Conservation (phyloP, 2,888 invertebrate genomes). For the Trichacis sp. region DNA sequence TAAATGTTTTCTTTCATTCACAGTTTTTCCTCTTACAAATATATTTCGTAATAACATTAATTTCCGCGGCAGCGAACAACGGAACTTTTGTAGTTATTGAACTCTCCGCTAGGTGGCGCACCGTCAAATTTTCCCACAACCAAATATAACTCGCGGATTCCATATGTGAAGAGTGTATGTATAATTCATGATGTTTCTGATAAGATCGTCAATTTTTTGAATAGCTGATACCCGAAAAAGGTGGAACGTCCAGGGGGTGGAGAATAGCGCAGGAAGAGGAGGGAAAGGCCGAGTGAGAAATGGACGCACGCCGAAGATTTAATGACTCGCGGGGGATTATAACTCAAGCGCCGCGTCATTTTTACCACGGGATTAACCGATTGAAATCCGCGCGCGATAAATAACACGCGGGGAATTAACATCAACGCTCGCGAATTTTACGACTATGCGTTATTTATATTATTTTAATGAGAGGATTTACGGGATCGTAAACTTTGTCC, state of each 20-base stretch:
- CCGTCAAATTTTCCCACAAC: too few species aligned
- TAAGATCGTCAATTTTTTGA: too few species aligned
- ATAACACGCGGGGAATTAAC: neutral
- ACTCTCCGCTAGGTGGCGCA: too few species aligned
- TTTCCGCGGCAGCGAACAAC: too few species aligned
- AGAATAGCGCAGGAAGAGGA: neutral
- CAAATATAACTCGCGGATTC: too few species aligned
- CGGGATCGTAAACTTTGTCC: neutral
- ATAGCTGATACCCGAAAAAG: conserved; percentile 7
- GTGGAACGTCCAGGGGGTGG: neutral
- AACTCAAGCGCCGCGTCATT: neutral
- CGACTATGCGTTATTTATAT: neutral
- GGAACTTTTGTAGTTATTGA: too few species aligned
- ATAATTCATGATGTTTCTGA: too few species aligned
- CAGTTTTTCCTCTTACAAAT: too few species aligned
- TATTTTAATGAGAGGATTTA: conserved; percentile 6
- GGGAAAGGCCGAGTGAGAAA: neutral
- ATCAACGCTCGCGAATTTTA: too few species aligned
- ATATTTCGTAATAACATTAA: too few species aligned
- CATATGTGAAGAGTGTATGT: too few species aligned
- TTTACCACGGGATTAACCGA: conserved; percentile 1
- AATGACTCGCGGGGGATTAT: conserved; percentile 3
- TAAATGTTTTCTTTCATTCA: too few species aligned
- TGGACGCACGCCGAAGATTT: conserved; percentile 4
- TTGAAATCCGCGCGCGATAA: conserved; percentile 1